These are phyloP conservation scores for Galeopterus variegatus DNA, from an alignment of 2,113 vertebrate species.

Conservation along the genomic window DNA sequence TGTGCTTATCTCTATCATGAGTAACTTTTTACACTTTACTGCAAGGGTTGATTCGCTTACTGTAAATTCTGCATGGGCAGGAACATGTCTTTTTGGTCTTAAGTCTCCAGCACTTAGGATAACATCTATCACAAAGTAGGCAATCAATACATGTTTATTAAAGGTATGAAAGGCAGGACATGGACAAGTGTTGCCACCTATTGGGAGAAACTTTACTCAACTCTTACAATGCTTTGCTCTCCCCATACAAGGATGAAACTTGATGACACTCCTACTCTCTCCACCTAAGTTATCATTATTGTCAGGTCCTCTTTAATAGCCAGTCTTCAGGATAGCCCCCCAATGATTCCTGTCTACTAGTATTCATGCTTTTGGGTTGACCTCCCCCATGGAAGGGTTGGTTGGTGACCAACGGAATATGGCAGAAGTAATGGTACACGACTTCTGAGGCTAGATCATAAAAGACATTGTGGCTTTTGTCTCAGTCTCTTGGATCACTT, in stretches of 20 bases:
- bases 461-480: background rate
- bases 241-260: background rate
- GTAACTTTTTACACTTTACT: background rate
- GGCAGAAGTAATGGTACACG: background rate
- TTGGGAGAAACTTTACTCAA: slow-evolving; percentile 32
- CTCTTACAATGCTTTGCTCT: background rate
- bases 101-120: background rate
- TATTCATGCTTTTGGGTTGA: background rate
- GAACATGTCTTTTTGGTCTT: background rate
- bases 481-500: background rate
- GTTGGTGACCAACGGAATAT: background rate
- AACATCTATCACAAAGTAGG: background rate
- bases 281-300: background rate
- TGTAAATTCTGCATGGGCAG: background rate
- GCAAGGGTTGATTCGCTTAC: background rate
- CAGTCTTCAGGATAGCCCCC: background rate
- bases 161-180: background rate
- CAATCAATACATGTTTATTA: background rate
- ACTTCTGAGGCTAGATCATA: background rate
- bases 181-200: slow-evolving; percentile 72
- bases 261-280: background rate
- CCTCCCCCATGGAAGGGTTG: background rate
- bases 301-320: background rate
- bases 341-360: background rate
- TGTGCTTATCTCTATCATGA: background rate